Evolutionary conservation across 2,888 invertebrate species (phyloP).

Genomic region (Autographa pulchrina): DNA sequence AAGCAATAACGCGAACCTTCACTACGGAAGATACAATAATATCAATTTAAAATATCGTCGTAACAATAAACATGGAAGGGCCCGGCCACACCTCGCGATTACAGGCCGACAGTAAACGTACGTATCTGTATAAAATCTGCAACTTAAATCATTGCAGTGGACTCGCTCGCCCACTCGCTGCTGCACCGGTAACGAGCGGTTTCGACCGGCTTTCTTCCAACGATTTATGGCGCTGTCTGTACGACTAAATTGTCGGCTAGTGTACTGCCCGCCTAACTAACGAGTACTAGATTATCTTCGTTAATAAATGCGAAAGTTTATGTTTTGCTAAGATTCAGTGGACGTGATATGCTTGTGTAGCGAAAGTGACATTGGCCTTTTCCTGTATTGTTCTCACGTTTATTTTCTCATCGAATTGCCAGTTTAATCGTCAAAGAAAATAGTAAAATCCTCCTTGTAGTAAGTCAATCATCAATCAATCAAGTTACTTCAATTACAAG

Average conservation of each 20-base stretch:
- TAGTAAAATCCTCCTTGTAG: too few relatives aligned
- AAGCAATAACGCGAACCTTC: slow-evolving; percentile 41
- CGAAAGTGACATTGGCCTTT: neutral
- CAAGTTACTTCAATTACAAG: too few relatives aligned
- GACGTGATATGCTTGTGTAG: slow-evolving; percentile 29
- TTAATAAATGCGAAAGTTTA: slow-evolving; percentile 60
- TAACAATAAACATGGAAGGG: slow-evolving; percentile 51
- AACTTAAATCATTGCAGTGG: slow-evolving; percentile 57
- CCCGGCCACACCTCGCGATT: slow-evolving; percentile 57
- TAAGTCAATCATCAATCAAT: too few relatives aligned
- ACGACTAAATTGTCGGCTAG: slow-evolving; percentile 55
- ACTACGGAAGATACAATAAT: slow-evolving; percentile 40
- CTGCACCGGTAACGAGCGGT: slow-evolving; percentile 52
- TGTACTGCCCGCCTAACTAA: slow-evolving; percentile 54
- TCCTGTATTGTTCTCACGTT: neutral
- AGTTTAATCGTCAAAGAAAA: neutral
- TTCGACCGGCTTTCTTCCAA: slow-evolving; percentile 57
- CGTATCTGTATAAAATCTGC: slow-evolving; percentile 58
- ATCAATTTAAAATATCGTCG: slow-evolving; percentile 53
- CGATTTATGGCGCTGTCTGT: slow-evolving; percentile 57
- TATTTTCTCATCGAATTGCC: neutral
- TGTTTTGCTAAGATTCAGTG: slow-evolving; percentile 40
- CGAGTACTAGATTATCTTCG: slow-evolving; percentile 57
- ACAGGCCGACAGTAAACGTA: slow-evolving; percentile 33
- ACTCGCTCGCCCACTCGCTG: slow-evolving; percentile 56